A percentile compares a stretch with the other conserved stretches of the same genome.
These are phyloP conservation scores for Brachypalpus laphriformis DNA, from an alignment of 2,888 invertebrate species.

Conservation along the genomic window DNA sequence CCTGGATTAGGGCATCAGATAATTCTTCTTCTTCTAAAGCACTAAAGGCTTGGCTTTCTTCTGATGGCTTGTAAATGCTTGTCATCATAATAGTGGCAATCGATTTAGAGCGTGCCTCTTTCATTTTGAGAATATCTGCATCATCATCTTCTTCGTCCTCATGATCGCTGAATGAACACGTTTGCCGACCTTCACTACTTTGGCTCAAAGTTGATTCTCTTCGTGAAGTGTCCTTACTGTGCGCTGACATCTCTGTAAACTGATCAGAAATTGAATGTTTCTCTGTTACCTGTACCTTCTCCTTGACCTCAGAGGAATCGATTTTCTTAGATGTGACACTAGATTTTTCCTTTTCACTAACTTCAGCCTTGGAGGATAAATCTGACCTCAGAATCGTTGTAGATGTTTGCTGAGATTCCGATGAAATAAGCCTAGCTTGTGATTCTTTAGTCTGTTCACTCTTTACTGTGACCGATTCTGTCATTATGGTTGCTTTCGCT, in stretches of 20 bases:
- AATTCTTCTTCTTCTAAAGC: conserved; percentile 78
- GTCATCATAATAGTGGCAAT: conserved; percentile 83
- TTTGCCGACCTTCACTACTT: conserved; percentile 78
- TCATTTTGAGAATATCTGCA: conserved; percentile 77
- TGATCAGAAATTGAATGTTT: conserved; percentile 23
- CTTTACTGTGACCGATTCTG: conserved; percentile 17
- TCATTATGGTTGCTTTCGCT: conserved; percentile 7
- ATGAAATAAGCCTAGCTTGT: background rate
- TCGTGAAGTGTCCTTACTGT: conserved; percentile 55
- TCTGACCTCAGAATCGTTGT: conserved; percentile 42
- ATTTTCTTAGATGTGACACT: conserved; percentile 27
- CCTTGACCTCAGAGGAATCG: conserved; percentile 21
- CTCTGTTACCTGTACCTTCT: background rate
- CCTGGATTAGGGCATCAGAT: conserved; percentile 52
- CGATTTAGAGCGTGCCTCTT: conserved; percentile 82
- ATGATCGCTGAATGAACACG: conserved; percentile 79
- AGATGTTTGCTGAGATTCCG: conserved; percentile 29
- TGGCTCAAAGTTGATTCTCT: conserved; percentile 79
- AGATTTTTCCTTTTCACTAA: conserved; percentile 45
- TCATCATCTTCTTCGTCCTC: conserved; percentile 78
- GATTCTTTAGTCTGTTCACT: conserved; percentile 25
- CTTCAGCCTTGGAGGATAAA: conserved; percentile 34
- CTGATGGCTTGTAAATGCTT: conserved; percentile 82
- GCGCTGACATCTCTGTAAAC: background rate
- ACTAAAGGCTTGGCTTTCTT: conserved; percentile 76